Evolutionary conservation across 2,113 vertebrate species (phyloP).

Genomic region (Ardeotis arabs): DNA sequence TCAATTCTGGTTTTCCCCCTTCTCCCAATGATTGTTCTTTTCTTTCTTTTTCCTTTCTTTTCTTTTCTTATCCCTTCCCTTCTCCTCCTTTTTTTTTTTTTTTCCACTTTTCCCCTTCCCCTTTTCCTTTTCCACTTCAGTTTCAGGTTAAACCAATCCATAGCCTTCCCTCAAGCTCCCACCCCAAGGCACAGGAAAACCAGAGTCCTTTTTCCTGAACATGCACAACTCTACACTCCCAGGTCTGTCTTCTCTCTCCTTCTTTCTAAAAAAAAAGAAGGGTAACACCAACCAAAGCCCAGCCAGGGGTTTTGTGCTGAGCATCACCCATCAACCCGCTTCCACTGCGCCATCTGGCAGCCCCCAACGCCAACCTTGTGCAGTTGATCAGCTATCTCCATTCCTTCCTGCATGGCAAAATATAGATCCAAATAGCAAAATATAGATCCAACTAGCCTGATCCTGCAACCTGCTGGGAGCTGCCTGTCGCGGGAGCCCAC

Average conservation of each 20-base stretch:
- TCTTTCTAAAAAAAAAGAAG: background rate
- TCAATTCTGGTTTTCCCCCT: slow-evolving; percentile 30
- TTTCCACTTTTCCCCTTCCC: too few species aligned
- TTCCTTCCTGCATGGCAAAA: background rate
- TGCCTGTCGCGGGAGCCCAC: background rate
- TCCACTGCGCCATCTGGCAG: background rate
- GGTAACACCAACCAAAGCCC: background rate
- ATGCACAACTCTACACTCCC: background rate
- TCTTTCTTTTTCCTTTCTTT: background rate
- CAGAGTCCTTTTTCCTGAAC: background rate
- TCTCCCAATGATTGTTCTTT: slow-evolving; percentile 57
- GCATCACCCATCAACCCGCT: background rate
- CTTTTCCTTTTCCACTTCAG: background rate
- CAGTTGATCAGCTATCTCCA: background rate
- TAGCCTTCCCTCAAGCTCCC: background rate
- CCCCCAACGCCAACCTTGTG: background rate
- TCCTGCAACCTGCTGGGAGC: background rate
- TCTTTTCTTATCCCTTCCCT: background rate
- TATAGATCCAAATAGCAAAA: too few species aligned
- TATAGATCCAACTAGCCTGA: background rate
- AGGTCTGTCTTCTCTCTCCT: fast-evolving
- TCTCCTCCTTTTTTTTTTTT: too few species aligned
- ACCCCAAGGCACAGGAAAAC: background rate
- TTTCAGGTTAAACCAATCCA: background rate
- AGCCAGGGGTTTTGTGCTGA: background rate